Evolutionary conservation across 2,888 invertebrate genomes (phyloP).

Genomic region (Drosophila dives): DNA sequence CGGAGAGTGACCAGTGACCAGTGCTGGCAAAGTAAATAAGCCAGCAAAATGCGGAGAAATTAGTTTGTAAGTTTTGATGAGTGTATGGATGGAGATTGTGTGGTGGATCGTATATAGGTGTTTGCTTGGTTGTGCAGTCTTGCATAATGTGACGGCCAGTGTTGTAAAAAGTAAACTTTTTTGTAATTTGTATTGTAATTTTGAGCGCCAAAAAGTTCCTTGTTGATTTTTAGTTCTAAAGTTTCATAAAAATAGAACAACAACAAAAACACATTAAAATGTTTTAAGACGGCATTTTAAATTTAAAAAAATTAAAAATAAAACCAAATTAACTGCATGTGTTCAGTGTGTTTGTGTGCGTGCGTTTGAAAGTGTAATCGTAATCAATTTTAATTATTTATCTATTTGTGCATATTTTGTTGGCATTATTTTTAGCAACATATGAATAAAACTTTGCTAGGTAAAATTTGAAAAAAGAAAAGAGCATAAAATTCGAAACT

Average conservation of each 20-base stretch:
- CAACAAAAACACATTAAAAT: slow-evolving; percentile 52
- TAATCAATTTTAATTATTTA: slow-evolving; percentile 69
- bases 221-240: slow-evolving; percentile 80
- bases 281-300: slow-evolving; percentile 78
- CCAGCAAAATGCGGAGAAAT: slow-evolving; percentile 22
- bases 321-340: slow-evolving; percentile 72
- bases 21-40: slow-evolving; percentile 1
- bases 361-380: slow-evolving; percentile 38
- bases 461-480: slow-evolving; percentile 32
- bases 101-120: slow-evolving; percentile 25
- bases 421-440: slow-evolving; percentile 62
- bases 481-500: slow-evolving; percentile 58
- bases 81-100: slow-evolving; percentile 32
- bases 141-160: slow-evolving; percentile 50
- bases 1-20: slow-evolving; percentile 15
- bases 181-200: slow-evolving; percentile 78
- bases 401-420: slow-evolving; percentile 72
- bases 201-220: slow-evolving; percentile 81
- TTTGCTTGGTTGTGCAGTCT: slow-evolving; percentile 48
- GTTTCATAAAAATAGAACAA: slow-evolving; percentile 63
- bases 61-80: slow-evolving; percentile 49
- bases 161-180: slow-evolving; percentile 64
- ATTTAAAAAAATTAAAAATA: slow-evolving; percentile 37
- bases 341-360: slow-evolving; percentile 68
- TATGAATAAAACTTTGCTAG: slow-evolving; percentile 32